These are phyloP conservation scores for Mustela erminea DNA, from an alignment of 2,797 vertebrate species.

Conservation along the genomic window DNA sequence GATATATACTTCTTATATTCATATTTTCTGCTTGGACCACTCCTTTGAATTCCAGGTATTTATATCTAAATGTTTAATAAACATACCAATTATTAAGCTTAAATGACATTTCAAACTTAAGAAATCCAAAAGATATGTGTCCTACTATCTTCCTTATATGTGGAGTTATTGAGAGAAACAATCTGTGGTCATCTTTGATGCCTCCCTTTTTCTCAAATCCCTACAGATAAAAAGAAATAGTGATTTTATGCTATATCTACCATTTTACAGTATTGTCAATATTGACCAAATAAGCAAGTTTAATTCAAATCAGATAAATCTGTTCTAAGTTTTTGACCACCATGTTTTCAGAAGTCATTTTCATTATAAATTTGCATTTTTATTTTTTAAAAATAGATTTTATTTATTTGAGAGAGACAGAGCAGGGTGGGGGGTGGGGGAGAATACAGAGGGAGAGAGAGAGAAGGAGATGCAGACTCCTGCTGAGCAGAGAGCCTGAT, in stretches of 20 bases:
- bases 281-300: neutral
- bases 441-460: too few species aligned
- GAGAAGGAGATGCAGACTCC: too few species aligned
- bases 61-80: neutral
- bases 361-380: conserved; percentile 18
- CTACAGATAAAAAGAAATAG: neutral
- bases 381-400: neutral
- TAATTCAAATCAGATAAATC: neutral
- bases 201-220: neutral
- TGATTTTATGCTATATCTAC: neutral
- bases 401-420: too few species aligned
- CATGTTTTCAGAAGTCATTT: neutral
- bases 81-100: neutral
- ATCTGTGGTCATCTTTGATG: neutral
- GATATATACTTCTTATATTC: neutral
- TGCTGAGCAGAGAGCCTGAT: too few species aligned
- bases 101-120: neutral
- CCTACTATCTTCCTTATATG: neutral
- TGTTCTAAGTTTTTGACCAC: neutral
- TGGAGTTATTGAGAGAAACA: neutral
- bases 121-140: neutral
- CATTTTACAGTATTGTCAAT: neutral
- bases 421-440: accelerated
- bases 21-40: neutral
- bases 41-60: neutral